A percentile compares a stretch with the other conserved stretches of the same genome.
These are phyloP conservation scores for Invenusta paracnida DNA, from an alignment of 2,888 invertebrate species.

Conservation along the genomic window DNA sequence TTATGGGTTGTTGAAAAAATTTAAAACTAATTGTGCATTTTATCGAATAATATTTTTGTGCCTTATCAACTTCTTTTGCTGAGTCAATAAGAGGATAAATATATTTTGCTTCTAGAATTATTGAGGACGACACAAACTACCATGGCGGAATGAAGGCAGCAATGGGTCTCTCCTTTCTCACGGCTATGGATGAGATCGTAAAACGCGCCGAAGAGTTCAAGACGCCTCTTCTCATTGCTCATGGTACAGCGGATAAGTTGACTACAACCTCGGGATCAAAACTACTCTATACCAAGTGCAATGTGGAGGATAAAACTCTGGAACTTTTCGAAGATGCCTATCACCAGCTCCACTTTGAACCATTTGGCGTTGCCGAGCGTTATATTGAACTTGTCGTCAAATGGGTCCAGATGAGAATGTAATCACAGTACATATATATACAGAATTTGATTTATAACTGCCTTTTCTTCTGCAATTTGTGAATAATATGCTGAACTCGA, in stretches of 20 bases:
- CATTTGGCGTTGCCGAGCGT: background rate
- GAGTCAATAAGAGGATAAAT: no score
- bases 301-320: background rate
- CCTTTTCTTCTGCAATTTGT: no score
- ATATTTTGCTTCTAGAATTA: no score
- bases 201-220: background rate
- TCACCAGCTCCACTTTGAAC: constrained; percentile 23
- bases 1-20: no score
- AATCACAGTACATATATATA: no score
- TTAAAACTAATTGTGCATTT: no score
- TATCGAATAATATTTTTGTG: no score
- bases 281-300: background rate
- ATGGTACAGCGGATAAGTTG: constrained; percentile 13
- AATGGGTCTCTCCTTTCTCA: background rate
- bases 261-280: background rate
- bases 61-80: no score
- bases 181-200: background rate
- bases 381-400: background rate
- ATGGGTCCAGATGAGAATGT: background rate
- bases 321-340: background rate
- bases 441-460: no score
- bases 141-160: background rate
- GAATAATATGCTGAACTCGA: no score
- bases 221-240: background rate
- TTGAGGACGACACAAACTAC: background rate